These are phyloP conservation scores for Clamator glandarius DNA, from an alignment of 2,797 vertebrate genomes.

Conservation along the genomic window DNA sequence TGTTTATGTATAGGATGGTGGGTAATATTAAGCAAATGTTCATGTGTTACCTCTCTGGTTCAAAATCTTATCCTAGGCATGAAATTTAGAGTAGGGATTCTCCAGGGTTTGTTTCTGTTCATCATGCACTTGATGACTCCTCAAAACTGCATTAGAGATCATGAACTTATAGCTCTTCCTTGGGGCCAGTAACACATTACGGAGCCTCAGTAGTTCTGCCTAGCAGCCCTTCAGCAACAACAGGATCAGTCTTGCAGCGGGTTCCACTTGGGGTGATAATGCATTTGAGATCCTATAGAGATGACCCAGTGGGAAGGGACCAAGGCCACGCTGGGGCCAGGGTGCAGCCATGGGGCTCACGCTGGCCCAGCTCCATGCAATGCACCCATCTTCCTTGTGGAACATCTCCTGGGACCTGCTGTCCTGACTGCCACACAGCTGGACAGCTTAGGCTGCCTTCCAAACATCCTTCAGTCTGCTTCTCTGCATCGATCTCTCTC, in stretches of 20 bases:
- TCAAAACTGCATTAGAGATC: neutral
- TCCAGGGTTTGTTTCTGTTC: neutral
- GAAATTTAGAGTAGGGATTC: neutral
- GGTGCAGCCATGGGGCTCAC: accelerated
- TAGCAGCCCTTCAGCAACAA: neutral
- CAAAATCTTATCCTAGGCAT: neutral
- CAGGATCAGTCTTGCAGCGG: neutral
- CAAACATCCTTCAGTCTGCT: neutral
- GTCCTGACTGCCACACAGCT: accelerated
- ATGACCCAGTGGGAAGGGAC: neutral
- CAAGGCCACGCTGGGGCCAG: accelerated
- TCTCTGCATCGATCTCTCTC: neutral
- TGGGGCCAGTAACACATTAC: no score
- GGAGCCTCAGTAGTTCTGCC: neutral
- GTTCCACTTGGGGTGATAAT: accelerated
- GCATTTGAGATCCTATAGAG: neutral
- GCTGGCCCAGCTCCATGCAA: neutral
- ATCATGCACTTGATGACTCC: neutral
- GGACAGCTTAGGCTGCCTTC: slow-evolving; percentile 11
- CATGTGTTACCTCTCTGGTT: neutral
- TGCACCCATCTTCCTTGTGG: neutral
- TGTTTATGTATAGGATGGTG: neutral
- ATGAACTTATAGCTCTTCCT: neutral
- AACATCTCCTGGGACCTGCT: neutral
- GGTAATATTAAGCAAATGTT: neutral